Evolutionary conservation across 2,888 invertebrate species (phyloP).

Genomic region (Abrostola tripartita): DNA sequence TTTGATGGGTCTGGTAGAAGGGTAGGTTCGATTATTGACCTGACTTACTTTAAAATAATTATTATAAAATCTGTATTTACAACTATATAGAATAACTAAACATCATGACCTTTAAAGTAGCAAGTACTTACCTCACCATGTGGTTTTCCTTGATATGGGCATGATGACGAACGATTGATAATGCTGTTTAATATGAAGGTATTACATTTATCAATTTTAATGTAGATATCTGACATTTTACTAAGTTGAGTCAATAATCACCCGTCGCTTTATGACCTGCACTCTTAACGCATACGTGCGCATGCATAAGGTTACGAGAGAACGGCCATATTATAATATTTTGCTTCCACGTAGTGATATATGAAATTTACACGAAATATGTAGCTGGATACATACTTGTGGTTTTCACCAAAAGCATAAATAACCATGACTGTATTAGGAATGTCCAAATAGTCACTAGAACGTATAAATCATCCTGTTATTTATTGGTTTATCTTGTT

Average conservation of each 20-base stretch:
- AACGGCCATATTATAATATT: background rate
- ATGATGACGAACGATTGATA: slow-evolving; percentile 38
- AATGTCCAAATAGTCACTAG: slow-evolving; percentile 32
- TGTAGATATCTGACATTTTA: slow-evolving; percentile 31
- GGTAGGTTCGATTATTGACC: too few relatives aligned
- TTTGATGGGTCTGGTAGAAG: too few relatives aligned
- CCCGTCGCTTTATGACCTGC: slow-evolving; percentile 23
- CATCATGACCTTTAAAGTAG: background rate
- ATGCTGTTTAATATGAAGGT: slow-evolving; percentile 32
- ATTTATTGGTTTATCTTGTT: slow-evolving; percentile 35
- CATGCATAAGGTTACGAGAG: slow-evolving; percentile 13
- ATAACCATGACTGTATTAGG: slow-evolving; percentile 27
- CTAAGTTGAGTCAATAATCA: slow-evolving; percentile 26
- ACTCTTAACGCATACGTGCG: slow-evolving; percentile 16
- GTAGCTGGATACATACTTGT: background rate
- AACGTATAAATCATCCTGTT: slow-evolving; percentile 41
- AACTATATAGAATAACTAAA: too few relatives aligned
- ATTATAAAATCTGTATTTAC: too few relatives aligned
- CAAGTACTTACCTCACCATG: slow-evolving; percentile 10
- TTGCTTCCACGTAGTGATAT: too few relatives aligned
- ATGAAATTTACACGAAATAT: too few relatives aligned
- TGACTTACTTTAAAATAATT: too few relatives aligned
- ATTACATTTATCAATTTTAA: slow-evolving; percentile 39
- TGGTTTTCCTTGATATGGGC: slow-evolving; percentile 48
- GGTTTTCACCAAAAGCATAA: slow-evolving; percentile 18